Evolutionary conservation across 2,888 invertebrate species (phyloP).

Genomic region (Drosophila sordidula): DNA sequence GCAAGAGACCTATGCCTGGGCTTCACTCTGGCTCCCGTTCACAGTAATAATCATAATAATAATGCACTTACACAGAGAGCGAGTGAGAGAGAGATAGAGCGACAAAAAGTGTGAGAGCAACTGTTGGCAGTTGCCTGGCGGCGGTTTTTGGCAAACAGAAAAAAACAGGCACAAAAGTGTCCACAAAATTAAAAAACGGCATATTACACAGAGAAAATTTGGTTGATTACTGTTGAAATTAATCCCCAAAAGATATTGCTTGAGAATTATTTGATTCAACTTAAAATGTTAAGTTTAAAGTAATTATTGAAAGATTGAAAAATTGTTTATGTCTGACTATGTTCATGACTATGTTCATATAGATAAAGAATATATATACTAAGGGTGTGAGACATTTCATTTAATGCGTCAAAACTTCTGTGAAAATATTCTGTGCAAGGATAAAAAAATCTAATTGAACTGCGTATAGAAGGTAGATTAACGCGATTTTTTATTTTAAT

Average conservation of each 20-base stretch:
- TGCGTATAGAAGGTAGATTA: too few species aligned
- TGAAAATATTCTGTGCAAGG: too few species aligned
- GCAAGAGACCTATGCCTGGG: conserved; percentile 12
- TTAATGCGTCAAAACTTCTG: too few species aligned
- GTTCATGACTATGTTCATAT: too few species aligned
- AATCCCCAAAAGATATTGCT: background rate
- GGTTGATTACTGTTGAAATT: too few species aligned
- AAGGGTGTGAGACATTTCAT: too few species aligned
- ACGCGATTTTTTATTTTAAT: too few species aligned
- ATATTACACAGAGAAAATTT: conserved; percentile 31
- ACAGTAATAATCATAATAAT: conserved; percentile 77
- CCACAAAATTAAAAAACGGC: conserved; percentile 53
- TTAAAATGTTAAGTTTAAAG: too few species aligned
- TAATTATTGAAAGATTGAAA: too few species aligned
- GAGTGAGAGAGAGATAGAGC: background rate
- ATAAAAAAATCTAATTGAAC: too few species aligned
- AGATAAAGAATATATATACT: too few species aligned
- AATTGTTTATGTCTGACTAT: too few species aligned
- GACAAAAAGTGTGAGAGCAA: background rate
- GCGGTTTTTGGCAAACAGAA: conserved; percentile 26
- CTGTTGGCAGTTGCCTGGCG: conserved; percentile 10
- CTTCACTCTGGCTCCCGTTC: conserved; percentile 43
- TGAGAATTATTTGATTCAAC: background rate
- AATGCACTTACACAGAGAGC: conserved; percentile 55
- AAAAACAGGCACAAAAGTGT: conserved; percentile 9